phyloP scores from a whole-genome alignment of 2,113 vertebrate genomes.

The Pleuronectes platessa region DNA sequence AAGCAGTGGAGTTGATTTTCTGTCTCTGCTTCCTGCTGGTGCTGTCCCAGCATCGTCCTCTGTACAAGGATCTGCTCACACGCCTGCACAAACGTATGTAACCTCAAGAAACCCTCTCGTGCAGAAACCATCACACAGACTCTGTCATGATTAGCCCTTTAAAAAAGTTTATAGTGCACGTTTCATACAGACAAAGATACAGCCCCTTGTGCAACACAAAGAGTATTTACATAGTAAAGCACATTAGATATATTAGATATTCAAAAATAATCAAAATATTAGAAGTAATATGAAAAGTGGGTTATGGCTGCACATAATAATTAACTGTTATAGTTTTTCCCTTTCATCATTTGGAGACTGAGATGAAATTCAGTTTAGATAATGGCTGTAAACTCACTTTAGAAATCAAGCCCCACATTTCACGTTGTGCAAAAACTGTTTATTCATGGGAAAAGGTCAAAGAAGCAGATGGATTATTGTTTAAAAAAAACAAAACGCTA shows the following conservation, averaged over 20 bases:
- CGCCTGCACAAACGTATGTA: slow-evolving; percentile 75
- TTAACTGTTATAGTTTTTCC: not conserved
- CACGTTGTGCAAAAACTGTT: too few species aligned
- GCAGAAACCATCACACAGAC: not conserved
- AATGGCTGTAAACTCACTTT: too few species aligned
- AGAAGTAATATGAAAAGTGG: not conserved
- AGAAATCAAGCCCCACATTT: too few species aligned
- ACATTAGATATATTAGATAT: not conserved
- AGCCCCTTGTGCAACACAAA: not conserved
- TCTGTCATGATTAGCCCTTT: not conserved
- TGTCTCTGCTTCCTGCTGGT: slow-evolving; percentile 77
- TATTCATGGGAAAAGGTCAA: too few species aligned
- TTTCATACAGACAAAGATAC: too few species aligned
- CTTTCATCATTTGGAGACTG: not conserved
- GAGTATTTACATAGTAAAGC: too few species aligned
- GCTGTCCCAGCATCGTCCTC: slow-evolving; percentile 57
- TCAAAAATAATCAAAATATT: not conserved
- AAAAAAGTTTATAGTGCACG: too few species aligned
- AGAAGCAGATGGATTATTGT: too few species aligned
- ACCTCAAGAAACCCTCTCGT: not conserved
- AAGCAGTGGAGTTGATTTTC: slow-evolving; percentile 81
- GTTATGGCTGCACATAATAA: not conserved
- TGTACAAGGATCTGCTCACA: slow-evolving; percentile 71
- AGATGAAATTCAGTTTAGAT: not conserved
- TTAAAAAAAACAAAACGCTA: too few species aligned